Conservation (phyloP, 92 coral and sea anemone species). For the Diadumene lineata region DNA sequence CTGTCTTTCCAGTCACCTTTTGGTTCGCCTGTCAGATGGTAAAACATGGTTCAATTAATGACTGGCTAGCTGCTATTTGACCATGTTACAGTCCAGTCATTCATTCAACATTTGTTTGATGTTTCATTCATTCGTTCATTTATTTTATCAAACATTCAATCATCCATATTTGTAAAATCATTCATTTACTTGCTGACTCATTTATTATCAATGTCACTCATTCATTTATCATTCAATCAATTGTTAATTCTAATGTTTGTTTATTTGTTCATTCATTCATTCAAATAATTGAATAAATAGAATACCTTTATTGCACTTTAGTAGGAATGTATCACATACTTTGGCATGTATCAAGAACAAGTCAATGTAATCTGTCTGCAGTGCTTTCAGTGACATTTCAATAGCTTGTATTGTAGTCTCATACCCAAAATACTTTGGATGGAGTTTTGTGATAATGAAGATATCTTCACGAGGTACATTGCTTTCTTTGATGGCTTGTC, state of each 20-base stretch:
- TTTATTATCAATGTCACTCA: no score
- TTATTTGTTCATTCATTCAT: no score
- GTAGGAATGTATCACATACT: constrained; percentile 64
- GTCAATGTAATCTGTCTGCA: constrained; percentile 91
- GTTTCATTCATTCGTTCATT: no score
- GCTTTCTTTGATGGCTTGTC: constrained; percentile 80
- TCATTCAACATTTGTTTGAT: no score
- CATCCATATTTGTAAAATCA: no score
- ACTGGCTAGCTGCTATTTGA: no score
- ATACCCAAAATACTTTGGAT: constrained; percentile 82
- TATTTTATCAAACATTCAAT: no score
- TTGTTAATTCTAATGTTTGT: no score
- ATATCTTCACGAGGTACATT: constrained; percentile 76
- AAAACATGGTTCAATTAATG: background rate
- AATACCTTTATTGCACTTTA: constrained; percentile 77
- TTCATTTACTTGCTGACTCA: no score
- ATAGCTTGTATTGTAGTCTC: constrained; percentile 71
- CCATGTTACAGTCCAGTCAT: no score
- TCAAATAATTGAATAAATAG: no score
- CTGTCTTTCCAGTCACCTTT: constrained; percentile 96
- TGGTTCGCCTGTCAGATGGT: constrained; percentile 62
- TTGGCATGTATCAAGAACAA: constrained; percentile 89
- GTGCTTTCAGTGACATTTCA: constrained; percentile 75
- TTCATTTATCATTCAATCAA: no score
- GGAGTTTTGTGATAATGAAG: constrained; percentile 89